phyloP scores from a whole-genome alignment of 2,797 vertebrate genomes.

The Erethizon dorsatum region DNA sequence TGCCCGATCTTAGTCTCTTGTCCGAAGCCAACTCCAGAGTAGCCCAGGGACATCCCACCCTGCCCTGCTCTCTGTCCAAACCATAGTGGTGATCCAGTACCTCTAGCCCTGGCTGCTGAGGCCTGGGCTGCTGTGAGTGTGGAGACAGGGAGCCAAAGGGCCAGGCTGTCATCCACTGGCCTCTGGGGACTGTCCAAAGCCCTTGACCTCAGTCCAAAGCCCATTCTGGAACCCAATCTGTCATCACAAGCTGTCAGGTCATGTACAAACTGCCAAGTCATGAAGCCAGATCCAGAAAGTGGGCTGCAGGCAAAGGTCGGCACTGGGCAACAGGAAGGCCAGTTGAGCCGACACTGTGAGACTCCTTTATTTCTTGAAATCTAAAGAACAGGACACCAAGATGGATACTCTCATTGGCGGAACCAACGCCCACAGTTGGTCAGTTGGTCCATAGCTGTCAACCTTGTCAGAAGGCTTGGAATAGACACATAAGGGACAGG shows the following conservation, averaged over 20 bases:
- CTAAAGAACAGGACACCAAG: neutral
- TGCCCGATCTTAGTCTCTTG: constrained; percentile 47
- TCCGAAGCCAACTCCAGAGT: constrained; percentile 38
- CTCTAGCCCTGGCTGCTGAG: neutral
- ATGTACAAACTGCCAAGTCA: neutral
- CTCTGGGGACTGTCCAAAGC: neutral
- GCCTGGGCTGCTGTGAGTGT: neutral
- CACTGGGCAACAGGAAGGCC: neutral
- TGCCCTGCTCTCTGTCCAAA: constrained; percentile 44
- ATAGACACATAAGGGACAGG: neutral
- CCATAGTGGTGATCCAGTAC: constrained; percentile 22
- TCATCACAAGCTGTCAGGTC: neutral
- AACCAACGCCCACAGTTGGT: neutral
- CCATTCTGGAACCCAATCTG: constrained; percentile 3
- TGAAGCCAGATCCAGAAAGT: constrained; percentile 7
- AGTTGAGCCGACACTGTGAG: fast-evolving
- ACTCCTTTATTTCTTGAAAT: neutral
- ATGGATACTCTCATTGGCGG: neutral
- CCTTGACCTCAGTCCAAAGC: neutral
- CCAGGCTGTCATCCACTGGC: constrained; percentile 25
- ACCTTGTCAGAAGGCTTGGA: neutral
- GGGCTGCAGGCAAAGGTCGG: neutral
- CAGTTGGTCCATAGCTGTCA: neutral
- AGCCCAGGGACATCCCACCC: neutral
- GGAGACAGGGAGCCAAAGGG: neutral